Base-by-base conservation (phyloP, 2,888 invertebrate genomes). In the Andrena praecox region DNA sequence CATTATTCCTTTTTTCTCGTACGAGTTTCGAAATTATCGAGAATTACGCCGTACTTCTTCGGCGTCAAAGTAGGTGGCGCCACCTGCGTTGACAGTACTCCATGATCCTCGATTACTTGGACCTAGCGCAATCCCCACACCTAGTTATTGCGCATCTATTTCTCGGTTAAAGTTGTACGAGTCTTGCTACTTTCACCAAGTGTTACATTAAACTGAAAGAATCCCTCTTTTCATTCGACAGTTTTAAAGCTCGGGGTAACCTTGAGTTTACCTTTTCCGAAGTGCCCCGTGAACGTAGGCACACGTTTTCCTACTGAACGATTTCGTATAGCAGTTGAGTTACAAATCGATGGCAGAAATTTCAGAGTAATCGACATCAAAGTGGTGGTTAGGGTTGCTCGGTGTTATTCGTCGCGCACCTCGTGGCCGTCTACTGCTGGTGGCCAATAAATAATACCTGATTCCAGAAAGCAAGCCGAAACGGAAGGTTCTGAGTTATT, bases 1-100 rank as follows among this genome's bases (percentile, higher is more conserved):
- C 52, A 50, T 48, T 42, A 67, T 71, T 33, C 70, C 31, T 60
- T 16, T 67, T 56, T n/a, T 33, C 50, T 31, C 73, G 50, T 35
- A 20, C 20, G n/a, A 20, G 20, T 62, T 62, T 20, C 63, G 33
- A 42, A 42, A 63, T 31, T 29, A 48, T 52, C 50, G 67, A 52
- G 50, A 24, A 12, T n/a, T 8, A 29, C n/a, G n/a, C 7, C 5
- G n/a, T 20, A 12, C 12, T 62, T n/a, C 31, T 31, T 16, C 6
- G 6, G 16, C 29, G 31, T 27, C 6, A 16, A 29, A 10, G n/a
- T 59, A 29, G 29, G 29, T 29, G 29, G 59, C 31, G 29, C 29
- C 59, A 29, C 16, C 59, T 59, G 16, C 16, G 27, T 24, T 59
- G 6, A 52, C 52, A 52, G n/a, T 20, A 12, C 2, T 29, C 29